phyloP scores from a whole-genome alignment of 1,140 invertebrate species.

The Caerostris extrusa region DNA sequence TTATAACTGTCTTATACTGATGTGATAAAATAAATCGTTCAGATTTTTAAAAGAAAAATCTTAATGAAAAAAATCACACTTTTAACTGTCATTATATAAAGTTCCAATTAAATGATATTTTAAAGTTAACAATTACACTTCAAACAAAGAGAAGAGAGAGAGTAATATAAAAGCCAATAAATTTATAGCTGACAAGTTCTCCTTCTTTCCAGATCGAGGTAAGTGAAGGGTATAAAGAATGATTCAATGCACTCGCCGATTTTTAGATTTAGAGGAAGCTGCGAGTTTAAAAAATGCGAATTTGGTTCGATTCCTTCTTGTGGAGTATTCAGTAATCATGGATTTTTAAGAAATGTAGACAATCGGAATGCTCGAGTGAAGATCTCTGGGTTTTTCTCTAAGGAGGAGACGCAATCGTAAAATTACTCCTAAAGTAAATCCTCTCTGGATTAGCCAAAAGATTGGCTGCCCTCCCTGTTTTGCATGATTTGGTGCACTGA shows the following conservation, averaged over 20 bases:
- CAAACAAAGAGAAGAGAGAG: not conserved
- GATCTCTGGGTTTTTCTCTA: no score
- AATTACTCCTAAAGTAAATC: no score
- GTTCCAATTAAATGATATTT: not conserved
- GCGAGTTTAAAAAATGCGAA: no score
- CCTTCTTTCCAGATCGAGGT: not conserved
- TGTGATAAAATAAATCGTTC: not conserved
- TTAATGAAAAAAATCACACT: not conserved
- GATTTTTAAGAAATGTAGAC: no score
- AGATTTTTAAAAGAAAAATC: not conserved
- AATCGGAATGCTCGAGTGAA: no score
- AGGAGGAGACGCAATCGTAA: no score
- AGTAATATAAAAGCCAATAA: not conserved
- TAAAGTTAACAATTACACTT: not conserved
- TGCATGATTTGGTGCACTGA: no score
- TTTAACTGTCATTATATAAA: not conserved
- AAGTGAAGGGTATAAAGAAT: slow-evolving; percentile 30
- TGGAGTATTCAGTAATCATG: no score
- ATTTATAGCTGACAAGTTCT: slow-evolving; percentile 19
- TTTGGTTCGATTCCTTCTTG: no score
- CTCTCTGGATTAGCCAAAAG: no score
- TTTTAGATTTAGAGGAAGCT: not conserved
- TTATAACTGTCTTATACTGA: not conserved
- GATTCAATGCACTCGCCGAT: slow-evolving; percentile 35
- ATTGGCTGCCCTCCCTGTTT: no score